Base-by-base conservation (phyloP, 2,797 vertebrate genomes). In the Eleutherodactylus coqui region DNA sequence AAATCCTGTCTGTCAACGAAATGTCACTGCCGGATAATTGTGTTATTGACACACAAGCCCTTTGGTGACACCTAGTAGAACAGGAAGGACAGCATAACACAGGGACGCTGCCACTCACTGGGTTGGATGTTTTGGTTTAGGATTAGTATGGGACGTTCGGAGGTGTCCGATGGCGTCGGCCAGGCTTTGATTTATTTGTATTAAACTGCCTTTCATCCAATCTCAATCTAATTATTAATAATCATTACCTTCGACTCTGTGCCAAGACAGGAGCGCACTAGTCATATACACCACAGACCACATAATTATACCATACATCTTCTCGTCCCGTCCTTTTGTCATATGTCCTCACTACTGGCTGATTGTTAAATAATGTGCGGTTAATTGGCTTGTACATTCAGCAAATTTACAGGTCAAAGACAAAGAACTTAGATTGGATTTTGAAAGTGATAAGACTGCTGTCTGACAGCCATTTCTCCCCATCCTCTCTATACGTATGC, bases 1-100 rank as follows among this genome's bases (percentile, higher is more conserved):
- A 24, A 27, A 62, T 27, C 36, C 47, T 4, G 24, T 24, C 34
- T 70, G 60, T 69, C 32, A 58, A 5, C 49, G n/a, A 43, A n/a
- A 19, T 79, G 75, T 85, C 62, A 69, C 32, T 43, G 62, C 45
- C 17, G 47, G n/a, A 53, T 79, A 60, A 34, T 32, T 45, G 62
- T 21, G 16, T n/a, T 11, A 5, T 24, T 38, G 10, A 58, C 53
- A 79, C 38, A 17, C 16, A 29, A 29, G 16, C 70, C 5, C 29
- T 34, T 27, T 11, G 13, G 49, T 79, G 62, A 72, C 76, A 79
- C 38, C 45, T 67, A 21, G 47, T 78, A 79, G 84, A 85, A 79
- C 84, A 0, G 45, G 84, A 72, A 45, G 27, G 84, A 73, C 84
- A 5, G 16, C 84, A 85, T 85, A 58, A n/a, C 75, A 72, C 7